phyloP scores from a whole-genome alignment of 2,113 vertebrate species.

The Cygnus buccinator region DNA sequence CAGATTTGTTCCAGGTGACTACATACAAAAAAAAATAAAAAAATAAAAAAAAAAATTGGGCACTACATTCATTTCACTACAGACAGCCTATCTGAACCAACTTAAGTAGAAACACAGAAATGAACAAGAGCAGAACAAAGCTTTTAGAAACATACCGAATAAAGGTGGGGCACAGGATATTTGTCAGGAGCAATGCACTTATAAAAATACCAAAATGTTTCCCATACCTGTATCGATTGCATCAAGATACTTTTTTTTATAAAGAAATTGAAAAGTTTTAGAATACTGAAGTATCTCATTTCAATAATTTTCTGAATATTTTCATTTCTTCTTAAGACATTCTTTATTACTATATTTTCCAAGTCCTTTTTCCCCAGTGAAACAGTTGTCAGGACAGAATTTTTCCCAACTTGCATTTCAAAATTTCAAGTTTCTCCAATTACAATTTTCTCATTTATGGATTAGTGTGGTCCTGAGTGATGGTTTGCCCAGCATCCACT shows the following conservation, averaged over 20 bases:
- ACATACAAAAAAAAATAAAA: background rate
- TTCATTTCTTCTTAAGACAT: background rate
- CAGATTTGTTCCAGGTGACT: background rate
- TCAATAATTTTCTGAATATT: background rate
- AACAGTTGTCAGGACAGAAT: background rate
- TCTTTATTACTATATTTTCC: background rate
- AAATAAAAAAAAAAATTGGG: background rate
- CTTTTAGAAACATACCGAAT: background rate
- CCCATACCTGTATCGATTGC: rapidly evolving
- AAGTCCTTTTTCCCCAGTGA: background rate
- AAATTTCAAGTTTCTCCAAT: background rate
- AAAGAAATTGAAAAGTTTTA: background rate
- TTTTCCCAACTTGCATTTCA: background rate
- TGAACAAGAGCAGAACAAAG: background rate
- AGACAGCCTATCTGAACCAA: background rate
- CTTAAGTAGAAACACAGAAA: background rate
- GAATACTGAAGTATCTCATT: background rate
- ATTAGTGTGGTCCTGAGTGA: background rate
- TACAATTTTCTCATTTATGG: background rate
- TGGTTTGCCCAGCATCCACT: background rate
- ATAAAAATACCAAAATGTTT: background rate
- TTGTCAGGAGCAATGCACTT: background rate
- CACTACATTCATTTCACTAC: background rate
- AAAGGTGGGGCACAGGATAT: background rate
- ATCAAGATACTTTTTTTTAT: background rate